Conservation (phyloP, 1,140 invertebrate genomes). For the Branchinecta lindahli region DNA sequence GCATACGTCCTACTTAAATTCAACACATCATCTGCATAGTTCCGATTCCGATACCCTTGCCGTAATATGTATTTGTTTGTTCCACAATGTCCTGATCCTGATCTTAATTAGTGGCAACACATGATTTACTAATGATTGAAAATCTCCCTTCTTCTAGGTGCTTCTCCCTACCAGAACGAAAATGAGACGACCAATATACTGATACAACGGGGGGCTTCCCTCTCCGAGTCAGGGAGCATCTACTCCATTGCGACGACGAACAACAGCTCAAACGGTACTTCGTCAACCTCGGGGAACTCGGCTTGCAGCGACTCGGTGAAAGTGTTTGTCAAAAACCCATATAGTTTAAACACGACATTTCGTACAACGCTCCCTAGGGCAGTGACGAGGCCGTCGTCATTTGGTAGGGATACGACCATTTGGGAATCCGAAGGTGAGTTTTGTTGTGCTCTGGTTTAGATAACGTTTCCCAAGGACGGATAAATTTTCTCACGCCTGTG, state of each 20-base stretch:
- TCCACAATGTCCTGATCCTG: too few species aligned
- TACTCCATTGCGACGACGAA: conserved; percentile 5
- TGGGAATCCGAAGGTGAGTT: not conserved
- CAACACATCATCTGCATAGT: too few species aligned
- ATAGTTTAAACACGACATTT: not conserved
- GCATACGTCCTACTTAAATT: too few species aligned
- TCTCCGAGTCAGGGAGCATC: not conserved
- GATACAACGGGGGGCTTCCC: not conserved
- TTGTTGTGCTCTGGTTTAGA: too few species aligned
- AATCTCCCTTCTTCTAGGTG: too few species aligned
- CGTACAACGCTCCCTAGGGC: not conserved
- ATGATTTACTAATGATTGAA: too few species aligned
- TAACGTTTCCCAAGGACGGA: too few species aligned
- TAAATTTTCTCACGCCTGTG: too few species aligned
- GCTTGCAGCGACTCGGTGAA: not conserved
- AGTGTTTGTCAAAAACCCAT: not conserved
- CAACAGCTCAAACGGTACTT: not conserved
- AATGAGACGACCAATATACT: not conserved
- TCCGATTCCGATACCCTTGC: too few species aligned
- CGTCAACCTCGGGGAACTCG: not conserved
- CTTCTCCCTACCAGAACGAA: not conserved
- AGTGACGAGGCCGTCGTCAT: not conserved
- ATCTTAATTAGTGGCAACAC: too few species aligned
- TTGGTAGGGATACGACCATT: not conserved
- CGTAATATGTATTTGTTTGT: too few species aligned